Conservation (phyloP, 2,797 vertebrate species). For the Phalloptychus januarius region DNA sequence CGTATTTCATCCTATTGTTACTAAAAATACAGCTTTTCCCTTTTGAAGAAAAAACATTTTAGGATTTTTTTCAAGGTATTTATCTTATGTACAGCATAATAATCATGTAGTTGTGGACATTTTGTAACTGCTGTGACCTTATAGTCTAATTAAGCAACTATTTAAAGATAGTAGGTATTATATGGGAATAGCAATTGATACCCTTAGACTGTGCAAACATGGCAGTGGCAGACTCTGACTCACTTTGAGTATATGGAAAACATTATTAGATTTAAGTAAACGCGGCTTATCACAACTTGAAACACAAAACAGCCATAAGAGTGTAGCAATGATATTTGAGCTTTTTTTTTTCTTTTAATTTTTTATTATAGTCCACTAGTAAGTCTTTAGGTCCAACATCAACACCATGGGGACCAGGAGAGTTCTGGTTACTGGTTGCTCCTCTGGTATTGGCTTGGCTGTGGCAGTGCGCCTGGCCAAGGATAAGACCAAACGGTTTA, state of each 20-base stretch:
- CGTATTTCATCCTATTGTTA: not conserved
- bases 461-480: slow-evolving; percentile 76
- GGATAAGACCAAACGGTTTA: slow-evolving; percentile 77
- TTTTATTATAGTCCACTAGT: not conserved
- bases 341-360: not conserved
- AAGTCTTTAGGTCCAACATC: not conserved
- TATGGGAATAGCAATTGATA: not conserved
- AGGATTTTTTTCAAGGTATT: not conserved
- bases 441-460: slow-evolving; percentile 78
- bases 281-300: not conserved
- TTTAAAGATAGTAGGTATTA: no score
- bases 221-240: not conserved
- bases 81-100: not conserved
- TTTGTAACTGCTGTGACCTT: not conserved
- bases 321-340: not conserved
- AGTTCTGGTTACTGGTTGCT: slow-evolving; percentile 78
- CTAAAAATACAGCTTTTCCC: not conserved
- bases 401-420: slow-evolving; percentile 69
- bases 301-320: not conserved
- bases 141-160: not conserved
- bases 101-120: not conserved
- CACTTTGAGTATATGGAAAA: not conserved
- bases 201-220: not conserved
- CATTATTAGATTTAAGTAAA: not conserved
- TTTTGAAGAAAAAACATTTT: not conserved